Conservation (phyloP, 1,140 invertebrate genomes). For the Leptinotarsa texana region DNA sequence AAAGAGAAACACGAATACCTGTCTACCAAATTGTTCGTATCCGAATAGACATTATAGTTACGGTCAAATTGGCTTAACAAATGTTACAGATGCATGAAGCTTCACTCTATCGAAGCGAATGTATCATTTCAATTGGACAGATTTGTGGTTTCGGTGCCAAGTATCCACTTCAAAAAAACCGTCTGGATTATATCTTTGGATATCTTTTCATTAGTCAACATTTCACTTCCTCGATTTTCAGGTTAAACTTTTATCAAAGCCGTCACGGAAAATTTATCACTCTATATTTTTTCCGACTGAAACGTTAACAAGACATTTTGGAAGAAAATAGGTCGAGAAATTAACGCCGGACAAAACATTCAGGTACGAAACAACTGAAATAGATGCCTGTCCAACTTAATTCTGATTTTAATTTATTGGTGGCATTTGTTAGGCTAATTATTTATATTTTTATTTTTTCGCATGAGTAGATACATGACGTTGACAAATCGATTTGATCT, state of each 20-base stretch:
- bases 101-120: conserved; percentile 16
- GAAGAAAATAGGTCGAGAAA: background rate
- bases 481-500: background rate
- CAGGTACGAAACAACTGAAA: conserved; percentile 2
- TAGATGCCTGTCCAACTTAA: conserved; percentile 1
- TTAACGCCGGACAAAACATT: conserved; percentile 2
- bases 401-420: conserved; percentile 9
- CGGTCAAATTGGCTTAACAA: conserved; percentile 16
- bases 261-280: background rate
- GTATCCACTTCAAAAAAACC: conserved; percentile 16
- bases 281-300: background rate
- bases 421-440: conserved; percentile 9
- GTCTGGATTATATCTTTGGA: conserved; percentile 5
- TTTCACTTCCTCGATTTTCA: background rate
- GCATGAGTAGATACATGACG: background rate
- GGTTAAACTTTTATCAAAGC: background rate
- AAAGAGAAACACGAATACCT: conserved; percentile 3
- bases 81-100: conserved; percentile 22
- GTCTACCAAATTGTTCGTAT: conserved; percentile 13
- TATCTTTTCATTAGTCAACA: background rate
- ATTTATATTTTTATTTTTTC: conserved; percentile 4
- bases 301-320: background rate
- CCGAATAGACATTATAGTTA: conserved; percentile 15
- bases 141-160: conserved; percentile 15
- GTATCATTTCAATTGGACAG: conserved; percentile 24